Base-by-base conservation (phyloP, 2,113 vertebrate species). In the Tyrannus savana region DNA sequence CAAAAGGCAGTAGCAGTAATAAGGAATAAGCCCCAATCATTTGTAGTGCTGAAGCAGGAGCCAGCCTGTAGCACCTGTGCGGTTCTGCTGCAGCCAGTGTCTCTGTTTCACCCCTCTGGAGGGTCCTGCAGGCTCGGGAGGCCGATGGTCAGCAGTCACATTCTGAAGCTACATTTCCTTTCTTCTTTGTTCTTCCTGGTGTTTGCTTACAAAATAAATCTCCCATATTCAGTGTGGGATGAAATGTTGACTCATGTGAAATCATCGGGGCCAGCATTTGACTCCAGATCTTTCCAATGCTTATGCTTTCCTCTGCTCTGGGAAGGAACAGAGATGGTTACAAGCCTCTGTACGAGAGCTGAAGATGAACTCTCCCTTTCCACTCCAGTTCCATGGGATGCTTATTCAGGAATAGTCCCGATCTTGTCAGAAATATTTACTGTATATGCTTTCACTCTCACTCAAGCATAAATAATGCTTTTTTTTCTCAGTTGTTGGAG, bases 381-480 rank as follows among this genome's bases (percentile, higher is more conserved):
- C 55, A 80, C 35, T 84, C 59, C 89, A 79, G 0, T 85, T 89
- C n/a, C 55, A 30, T 33, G 6, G 17, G 8, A 24, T 67, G 24
- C n/a, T 94, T 91, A 19, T 91, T 94, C 33, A 76, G 75, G 37
- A 87, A 47, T 50, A 71, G 50, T 55, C 31, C 31, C 62, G 39
- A 21, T 94, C 66, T 79, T 85, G 75, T 73, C 82, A 82, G 44
- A 93, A 80, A 37, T 74, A 53, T 71, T 94, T 81, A 30, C 28
- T 25, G 9, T 73, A 30, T 74, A 44, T 28, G 4, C 46, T 69
- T 84, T 64, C 87, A 39, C 21, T 83, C 49, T 73, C 82, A 76
- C 28, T 80, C 7, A 67, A 86, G 39, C 42, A 80, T 59, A 90
- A 91, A 41, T 66, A 66, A 68, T 56, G 4, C 7, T 18, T n/a